These are phyloP conservation scores for Phainopepla nitens DNA, from an alignment of 2,113 vertebrate genomes.

Conservation along the genomic window DNA sequence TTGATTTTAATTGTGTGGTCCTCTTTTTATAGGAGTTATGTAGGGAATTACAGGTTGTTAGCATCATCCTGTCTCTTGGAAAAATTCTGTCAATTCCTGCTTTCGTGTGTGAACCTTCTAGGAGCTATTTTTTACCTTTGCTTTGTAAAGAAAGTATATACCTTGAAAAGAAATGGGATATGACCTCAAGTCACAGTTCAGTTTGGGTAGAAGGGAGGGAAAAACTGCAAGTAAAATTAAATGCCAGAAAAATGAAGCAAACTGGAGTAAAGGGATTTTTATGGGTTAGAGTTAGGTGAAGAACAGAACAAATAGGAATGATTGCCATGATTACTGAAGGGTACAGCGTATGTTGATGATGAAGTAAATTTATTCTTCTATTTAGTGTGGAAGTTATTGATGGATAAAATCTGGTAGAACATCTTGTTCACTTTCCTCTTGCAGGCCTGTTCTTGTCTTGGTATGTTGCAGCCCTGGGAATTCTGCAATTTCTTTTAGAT, in stretches of 20 bases:
- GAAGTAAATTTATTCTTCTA: neutral
- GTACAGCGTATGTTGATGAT: neutral
- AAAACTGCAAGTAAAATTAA: neutral
- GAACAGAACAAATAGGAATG: neutral
- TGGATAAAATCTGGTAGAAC: neutral
- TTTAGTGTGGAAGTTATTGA: neutral
- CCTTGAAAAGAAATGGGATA: neutral
- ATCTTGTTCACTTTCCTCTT: neutral
- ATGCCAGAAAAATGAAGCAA: neutral
- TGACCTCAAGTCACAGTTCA: neutral
- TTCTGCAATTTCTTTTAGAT: neutral
- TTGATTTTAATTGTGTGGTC: constrained; percentile 38
- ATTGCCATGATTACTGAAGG: neutral
- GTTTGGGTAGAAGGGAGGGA: neutral
- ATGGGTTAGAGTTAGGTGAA: neutral
- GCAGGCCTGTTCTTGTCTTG: neutral
- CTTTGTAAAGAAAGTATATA: neutral
- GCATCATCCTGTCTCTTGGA: neutral
- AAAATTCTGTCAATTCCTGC: neutral
- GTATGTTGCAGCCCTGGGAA: neutral
- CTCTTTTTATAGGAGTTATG: constrained; percentile 28
- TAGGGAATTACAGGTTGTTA: constrained; percentile 46
- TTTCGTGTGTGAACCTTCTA: neutral
- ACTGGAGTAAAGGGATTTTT: neutral
- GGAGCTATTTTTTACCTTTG: constrained; percentile 25